Conservation (phyloP, 2,113 vertebrate genomes). For the Hemibagrus wyckioides region DNA sequence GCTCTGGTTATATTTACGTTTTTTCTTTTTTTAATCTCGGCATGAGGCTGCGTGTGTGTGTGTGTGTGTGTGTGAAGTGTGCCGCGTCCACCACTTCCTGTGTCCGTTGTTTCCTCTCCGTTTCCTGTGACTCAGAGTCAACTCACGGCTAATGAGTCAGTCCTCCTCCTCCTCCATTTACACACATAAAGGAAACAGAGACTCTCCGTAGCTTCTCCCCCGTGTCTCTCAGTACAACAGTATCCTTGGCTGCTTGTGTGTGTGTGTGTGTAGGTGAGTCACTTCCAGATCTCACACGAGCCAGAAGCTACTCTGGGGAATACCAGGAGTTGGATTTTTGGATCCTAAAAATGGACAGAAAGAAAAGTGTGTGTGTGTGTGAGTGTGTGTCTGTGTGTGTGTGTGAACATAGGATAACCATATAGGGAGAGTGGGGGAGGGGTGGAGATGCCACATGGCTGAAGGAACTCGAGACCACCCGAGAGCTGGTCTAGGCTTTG, state of each 20-base stretch:
- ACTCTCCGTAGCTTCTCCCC: neutral
- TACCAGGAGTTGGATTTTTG: constrained; percentile 25
- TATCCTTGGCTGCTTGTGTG: neutral
- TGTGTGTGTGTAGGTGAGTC: constrained; percentile 29
- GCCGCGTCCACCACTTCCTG: neutral
- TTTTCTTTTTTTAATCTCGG: neutral
- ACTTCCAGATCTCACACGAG: constrained; percentile 21
- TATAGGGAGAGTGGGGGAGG: constrained; percentile 32
- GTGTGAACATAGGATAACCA: neutral
- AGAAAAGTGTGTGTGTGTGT: constrained; percentile 22
- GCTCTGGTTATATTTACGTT: constrained; percentile 20
- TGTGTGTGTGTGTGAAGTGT: neutral
- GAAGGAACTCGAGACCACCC: constrained; percentile 33
- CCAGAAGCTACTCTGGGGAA: constrained; percentile 21
- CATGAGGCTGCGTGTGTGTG: neutral
- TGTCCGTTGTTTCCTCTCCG: constrained; percentile 19
- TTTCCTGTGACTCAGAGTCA: constrained; percentile 41
- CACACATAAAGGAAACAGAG: constrained; percentile 29
- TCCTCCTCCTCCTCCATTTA: constrained; percentile 21
- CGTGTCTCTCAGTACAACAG: neutral
- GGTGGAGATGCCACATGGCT: neutral
- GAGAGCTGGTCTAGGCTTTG: constrained; percentile 7
- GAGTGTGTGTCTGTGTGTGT: constrained; percentile 16
- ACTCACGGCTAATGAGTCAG: constrained; percentile 38
- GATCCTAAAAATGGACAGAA: constrained; percentile 3